Conservation (phyloP, 2,888 invertebrate species). For the Entomobrya multifasciata region DNA sequence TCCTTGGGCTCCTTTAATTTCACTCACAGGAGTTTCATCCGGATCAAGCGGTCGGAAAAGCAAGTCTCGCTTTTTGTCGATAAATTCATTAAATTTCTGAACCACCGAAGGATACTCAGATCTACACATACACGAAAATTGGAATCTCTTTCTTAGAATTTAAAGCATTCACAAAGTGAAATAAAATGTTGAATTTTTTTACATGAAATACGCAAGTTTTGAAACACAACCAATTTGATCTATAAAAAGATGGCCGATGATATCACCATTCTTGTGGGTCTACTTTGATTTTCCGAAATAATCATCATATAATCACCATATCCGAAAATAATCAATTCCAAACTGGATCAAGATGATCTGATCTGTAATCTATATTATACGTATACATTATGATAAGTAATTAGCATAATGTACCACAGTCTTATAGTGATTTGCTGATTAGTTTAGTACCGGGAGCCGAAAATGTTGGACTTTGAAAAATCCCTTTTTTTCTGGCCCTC, state of each 20-base stretch:
- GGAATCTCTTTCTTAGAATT: constrained; percentile 41
- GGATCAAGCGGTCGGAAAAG: constrained; percentile 83
- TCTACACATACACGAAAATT: constrained; percentile 80
- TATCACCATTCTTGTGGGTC: constrained; percentile 2
- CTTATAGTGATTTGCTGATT: not conserved
- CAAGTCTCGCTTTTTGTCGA: constrained; percentile 90
- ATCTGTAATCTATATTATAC: constrained; percentile 41
- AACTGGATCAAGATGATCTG: constrained; percentile 32
- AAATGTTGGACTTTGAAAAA: not conserved
- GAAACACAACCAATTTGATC: constrained; percentile 27
- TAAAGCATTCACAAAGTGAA: not conserved
- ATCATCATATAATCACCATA: constrained; percentile 25
- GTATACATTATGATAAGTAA: constrained; percentile 31
- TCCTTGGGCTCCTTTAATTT: constrained; percentile 70
- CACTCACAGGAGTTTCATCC: constrained; percentile 81
- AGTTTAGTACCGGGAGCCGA: not conserved
- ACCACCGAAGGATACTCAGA: constrained; percentile 92
- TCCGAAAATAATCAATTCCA: constrained; percentile 24
- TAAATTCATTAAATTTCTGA: constrained; percentile 92
- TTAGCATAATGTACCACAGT: constrained; percentile 6
- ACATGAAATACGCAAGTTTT: constrained; percentile 20
- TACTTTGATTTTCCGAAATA: constrained; percentile 40
- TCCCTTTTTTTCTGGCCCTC: not conserved
- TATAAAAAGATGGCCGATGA: constrained; percentile 13
- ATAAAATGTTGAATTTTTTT: not conserved